These are phyloP conservation scores for Cyclargus thomasi DNA, from an alignment of 1,140 invertebrate species.

Conservation along the genomic window DNA sequence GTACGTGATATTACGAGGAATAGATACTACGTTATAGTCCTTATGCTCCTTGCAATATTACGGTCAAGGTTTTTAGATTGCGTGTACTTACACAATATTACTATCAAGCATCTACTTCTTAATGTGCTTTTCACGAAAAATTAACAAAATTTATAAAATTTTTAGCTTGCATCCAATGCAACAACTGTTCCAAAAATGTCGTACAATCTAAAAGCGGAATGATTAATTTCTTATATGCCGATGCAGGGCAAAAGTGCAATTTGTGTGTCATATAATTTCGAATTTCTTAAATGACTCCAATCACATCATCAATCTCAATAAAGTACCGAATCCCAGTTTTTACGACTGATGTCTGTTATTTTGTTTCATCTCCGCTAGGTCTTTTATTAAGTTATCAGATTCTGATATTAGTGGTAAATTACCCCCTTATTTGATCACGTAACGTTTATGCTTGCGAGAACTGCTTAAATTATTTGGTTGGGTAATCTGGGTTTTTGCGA, in stretches of 20 bases:
- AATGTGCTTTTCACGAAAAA: neutral
- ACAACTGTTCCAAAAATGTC: too few relatives aligned
- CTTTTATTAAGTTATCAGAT: slow-evolving; percentile 12
- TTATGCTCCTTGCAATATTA: neutral
- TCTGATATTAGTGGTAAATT: slow-evolving; percentile 3
- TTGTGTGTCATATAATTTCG: neutral
- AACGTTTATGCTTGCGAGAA: slow-evolving; percentile 8
- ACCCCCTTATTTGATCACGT: slow-evolving; percentile 12
- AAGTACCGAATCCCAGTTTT: neutral
- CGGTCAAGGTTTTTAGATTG: neutral
- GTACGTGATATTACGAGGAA: neutral
- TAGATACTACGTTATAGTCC: neutral
- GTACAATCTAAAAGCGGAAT: too few relatives aligned
- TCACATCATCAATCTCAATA: slow-evolving; percentile 5
- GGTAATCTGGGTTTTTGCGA: slow-evolving; percentile 10
- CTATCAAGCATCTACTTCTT: neutral
- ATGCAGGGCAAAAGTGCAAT: too few relatives aligned
- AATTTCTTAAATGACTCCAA: neutral
- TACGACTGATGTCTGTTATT: slow-evolving; percentile 10
- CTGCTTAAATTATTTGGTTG: slow-evolving; percentile 10
- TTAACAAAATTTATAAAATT: neutral
- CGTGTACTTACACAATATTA: too few relatives aligned
- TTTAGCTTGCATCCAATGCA: too few relatives aligned
- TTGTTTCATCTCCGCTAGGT: neutral
- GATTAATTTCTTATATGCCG: too few relatives aligned